Conservation (phyloP, 2,888 invertebrate genomes). For the Tenthredo mesomela region DNA sequence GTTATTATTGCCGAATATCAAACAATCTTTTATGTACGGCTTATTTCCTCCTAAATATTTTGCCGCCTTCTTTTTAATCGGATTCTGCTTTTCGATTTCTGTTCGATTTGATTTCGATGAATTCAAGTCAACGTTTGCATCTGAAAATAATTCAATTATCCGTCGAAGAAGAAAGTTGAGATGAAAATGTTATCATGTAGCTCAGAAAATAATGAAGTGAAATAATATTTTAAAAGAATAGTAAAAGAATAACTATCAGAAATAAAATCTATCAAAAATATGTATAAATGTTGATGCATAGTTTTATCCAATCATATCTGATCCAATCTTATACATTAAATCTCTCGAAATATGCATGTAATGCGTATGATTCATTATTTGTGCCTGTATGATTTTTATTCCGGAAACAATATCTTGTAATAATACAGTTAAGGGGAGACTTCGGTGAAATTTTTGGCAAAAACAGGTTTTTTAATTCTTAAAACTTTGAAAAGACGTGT, state of each 20-base stretch:
- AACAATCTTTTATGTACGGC: not conserved
- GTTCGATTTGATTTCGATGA: not conserved
- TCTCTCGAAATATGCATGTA: no score
- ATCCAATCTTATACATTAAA: no score
- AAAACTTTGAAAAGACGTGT: no score
- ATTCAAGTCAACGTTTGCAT: slow-evolving; percentile 16
- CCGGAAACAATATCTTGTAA: not conserved
- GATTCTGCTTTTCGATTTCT: slow-evolving; percentile 6
- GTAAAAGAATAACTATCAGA: not conserved
- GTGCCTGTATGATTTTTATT: not conserved
- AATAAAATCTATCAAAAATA: not conserved
- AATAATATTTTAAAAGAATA: not conserved
- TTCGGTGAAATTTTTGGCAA: no score
- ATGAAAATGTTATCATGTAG: slow-evolving; percentile 9
- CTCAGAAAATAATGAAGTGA: not conserved
- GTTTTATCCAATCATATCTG: no score
- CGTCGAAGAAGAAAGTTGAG: not conserved
- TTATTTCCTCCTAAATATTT: slow-evolving; percentile 25
- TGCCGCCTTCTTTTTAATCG: not conserved
- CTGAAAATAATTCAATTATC: slow-evolving; percentile 10
- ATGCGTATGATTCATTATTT: not conserved
- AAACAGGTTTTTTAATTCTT: no score
- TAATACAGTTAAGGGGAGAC: no score
- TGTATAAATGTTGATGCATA: not conserved
- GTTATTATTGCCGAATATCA: not conserved